Evolutionary conservation across 2,113 vertebrate species (phyloP).

Genomic region (Zosterops japonicus): DNA sequence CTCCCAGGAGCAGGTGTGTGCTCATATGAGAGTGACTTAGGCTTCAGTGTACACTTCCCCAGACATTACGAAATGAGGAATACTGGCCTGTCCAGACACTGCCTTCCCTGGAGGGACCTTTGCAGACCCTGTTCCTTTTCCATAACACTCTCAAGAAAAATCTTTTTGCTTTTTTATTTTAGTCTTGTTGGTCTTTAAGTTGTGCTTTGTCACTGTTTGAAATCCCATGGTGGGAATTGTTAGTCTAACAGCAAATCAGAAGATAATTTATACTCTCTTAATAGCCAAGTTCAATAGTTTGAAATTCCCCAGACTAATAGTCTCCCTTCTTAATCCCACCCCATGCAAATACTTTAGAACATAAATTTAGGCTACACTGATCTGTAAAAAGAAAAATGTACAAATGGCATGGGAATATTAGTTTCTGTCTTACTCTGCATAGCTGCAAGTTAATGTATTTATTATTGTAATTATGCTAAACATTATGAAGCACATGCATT

Average conservation of each 20-base stretch:
- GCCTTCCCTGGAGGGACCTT: background rate
- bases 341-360: slow-evolving; percentile 2
- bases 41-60: background rate
- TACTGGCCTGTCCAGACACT: background rate
- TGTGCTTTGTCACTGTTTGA: background rate
- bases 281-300: background rate
- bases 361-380: background rate
- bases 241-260: background rate
- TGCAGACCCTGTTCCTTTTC: background rate
- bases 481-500: background rate
- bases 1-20: slow-evolving; percentile 11
- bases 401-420: slow-evolving; percentile 1
- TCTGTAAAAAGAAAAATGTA: slow-evolving; percentile 21
- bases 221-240: background rate
- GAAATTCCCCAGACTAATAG: slow-evolving; percentile 33
- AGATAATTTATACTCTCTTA: slow-evolving; percentile 33
- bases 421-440: background rate
- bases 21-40: background rate
- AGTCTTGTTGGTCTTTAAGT: background rate
- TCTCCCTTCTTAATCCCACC: slow-evolving; percentile 1
- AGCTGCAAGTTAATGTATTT: background rate
- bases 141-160: background rate
- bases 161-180: background rate
- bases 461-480: background rate
- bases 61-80: slow-evolving; percentile 40